Percentiles rank a stretch among this genome's conserved stretches.
Evolutionary conservation across 2,113 vertebrate species (phyloP).

Genomic region (Canis aureus): DNA sequence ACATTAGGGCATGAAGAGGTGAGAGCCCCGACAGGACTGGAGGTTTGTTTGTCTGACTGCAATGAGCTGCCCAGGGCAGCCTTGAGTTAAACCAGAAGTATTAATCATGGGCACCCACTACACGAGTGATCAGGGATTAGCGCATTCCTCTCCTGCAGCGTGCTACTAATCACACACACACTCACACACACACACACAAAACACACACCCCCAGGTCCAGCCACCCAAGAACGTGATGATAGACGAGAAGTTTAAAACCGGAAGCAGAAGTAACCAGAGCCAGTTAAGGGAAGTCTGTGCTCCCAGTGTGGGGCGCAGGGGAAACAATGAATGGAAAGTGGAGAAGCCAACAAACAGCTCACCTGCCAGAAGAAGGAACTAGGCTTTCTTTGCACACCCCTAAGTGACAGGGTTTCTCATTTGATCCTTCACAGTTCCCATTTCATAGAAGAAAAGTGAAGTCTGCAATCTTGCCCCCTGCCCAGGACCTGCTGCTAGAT

Average conservation of each 20-base stretch:
- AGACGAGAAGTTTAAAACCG: background rate
- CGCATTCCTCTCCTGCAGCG: fast-evolving
- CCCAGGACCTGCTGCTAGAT: background rate
- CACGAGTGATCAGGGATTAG: background rate
- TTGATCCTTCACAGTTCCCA: background rate
- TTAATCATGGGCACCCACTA: too few relatives aligned
- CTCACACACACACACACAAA: background rate
- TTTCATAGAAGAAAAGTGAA: background rate
- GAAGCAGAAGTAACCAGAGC: background rate
- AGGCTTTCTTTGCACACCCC: background rate
- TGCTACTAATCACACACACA: background rate
- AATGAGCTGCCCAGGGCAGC: fast-evolving
- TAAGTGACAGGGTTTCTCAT: background rate
- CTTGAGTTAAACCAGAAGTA: too few relatives aligned
- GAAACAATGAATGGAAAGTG: background rate
- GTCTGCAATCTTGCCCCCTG: background rate
- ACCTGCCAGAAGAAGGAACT: background rate
- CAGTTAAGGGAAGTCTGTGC: background rate
- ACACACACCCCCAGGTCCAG: background rate
- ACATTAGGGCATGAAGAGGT: background rate
- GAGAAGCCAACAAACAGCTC: background rate
- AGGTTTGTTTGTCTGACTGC: background rate
- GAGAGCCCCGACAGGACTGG: background rate
- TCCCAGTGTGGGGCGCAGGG: background rate
- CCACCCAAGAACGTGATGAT: background rate